A percentile compares a stretch with the other conserved stretches of the same genome.
Evolutionary conservation across 2,113 vertebrate species (phyloP).

Genomic region (Sprattus sprattus): DNA sequence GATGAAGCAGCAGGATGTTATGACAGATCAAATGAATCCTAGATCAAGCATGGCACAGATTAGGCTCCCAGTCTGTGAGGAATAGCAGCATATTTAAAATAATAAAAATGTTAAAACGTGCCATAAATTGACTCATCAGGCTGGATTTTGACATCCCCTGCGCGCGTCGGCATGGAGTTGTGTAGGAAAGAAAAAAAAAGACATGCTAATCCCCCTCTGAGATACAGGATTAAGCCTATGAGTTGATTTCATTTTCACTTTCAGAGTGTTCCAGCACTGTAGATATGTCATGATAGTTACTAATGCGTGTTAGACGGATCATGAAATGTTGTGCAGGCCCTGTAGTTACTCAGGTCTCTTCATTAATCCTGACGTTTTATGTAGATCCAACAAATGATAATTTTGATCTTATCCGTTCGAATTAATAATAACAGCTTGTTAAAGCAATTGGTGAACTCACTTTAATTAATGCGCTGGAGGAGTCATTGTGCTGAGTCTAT

Average conservation of each 20-base stretch:
- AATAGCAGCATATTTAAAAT: slow-evolving; percentile 60
- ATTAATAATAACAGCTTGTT: background rate
- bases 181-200: slow-evolving; percentile 40
- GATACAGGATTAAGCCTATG: slow-evolving; percentile 55
- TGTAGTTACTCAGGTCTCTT: background rate
- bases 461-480: background rate
- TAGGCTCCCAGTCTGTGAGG: slow-evolving; percentile 61
- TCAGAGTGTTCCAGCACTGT: slow-evolving; percentile 32
- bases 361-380: background rate
- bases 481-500: background rate
- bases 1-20: slow-evolving; percentile 60
- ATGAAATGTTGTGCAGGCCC: background rate
- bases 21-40: slow-evolving; percentile 70
- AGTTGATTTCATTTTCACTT: slow-evolving; percentile 52
- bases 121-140: slow-evolving; percentile 74
- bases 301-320: slow-evolving; percentile 10
- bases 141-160: slow-evolving; percentile 60
- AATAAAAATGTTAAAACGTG: slow-evolving; percentile 57
- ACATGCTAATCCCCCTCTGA: slow-evolving; percentile 64
- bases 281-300: background rate
- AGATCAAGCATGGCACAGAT: slow-evolving; percentile 69
- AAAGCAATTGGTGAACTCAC: background rate
- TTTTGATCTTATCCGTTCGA: background rate
- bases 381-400: background rate
- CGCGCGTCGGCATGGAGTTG: slow-evolving; percentile 59